Evolutionary conservation across 2,113 vertebrate genomes (phyloP).

Genomic region (Pteruthius melanotis): DNA sequence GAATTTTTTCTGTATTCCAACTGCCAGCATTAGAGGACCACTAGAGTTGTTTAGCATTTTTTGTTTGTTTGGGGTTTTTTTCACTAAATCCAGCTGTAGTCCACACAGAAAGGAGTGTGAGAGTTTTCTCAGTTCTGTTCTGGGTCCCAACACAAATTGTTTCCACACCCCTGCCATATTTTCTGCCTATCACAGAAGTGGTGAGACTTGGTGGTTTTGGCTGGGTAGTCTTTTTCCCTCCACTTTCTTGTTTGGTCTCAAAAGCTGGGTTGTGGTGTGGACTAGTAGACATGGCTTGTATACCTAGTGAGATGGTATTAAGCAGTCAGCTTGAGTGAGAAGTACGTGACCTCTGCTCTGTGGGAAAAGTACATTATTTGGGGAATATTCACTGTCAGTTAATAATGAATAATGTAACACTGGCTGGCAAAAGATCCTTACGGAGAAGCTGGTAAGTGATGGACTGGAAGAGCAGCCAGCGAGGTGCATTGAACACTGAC

Average conservation of each 20-base stretch:
- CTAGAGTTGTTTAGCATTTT: background rate
- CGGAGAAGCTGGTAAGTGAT: background rate
- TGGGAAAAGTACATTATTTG: background rate
- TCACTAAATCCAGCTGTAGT: background rate
- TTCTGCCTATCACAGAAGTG: background rate
- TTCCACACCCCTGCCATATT: background rate
- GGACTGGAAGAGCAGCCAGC: background rate
- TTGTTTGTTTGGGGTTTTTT: background rate
- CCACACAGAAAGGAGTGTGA: background rate
- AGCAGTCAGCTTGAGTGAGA: background rate
- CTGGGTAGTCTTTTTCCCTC: background rate
- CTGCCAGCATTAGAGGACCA: background rate
- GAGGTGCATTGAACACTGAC: background rate
- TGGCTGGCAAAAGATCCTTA: background rate
- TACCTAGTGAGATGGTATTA: background rate
- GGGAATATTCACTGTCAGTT: background rate
- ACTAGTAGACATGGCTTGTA: background rate
- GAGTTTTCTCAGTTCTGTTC: background rate
- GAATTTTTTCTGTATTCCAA: background rate
- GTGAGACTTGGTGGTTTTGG: background rate
- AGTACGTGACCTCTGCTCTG: background rate
- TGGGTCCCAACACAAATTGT: background rate
- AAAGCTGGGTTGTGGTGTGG: background rate
- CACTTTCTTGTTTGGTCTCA: background rate
- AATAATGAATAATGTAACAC: background rate